phyloP scores from a whole-genome alignment of 2,797 vertebrate species.

The Pelochelys cantorii region DNA sequence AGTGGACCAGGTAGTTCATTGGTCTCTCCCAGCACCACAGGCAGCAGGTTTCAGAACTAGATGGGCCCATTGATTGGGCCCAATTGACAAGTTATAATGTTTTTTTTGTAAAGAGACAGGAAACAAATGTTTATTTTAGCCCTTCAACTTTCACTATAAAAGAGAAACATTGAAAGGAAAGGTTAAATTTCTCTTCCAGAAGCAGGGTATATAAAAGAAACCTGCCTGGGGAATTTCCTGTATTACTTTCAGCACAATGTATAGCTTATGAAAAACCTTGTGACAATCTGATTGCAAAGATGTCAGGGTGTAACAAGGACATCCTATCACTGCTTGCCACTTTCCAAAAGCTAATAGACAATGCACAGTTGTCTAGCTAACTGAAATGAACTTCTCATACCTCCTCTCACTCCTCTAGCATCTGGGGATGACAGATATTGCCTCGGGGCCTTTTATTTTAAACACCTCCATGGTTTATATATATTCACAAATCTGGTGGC shows the following conservation, averaged over 20 bases:
- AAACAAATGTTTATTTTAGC: not conserved
- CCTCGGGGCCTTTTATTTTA: slow-evolving; percentile 69
- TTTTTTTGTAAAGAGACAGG: not conserved
- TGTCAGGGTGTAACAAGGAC: slow-evolving; percentile 15
- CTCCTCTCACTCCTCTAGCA: slow-evolving; percentile 33
- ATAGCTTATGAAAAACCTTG: not conserved
- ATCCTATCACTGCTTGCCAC: not conserved
- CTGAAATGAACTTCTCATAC: slow-evolving; percentile 37
- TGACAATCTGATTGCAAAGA: slow-evolving; percentile 2
- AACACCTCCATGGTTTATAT: slow-evolving; percentile 65
- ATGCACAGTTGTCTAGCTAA: not conserved
- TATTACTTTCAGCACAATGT: not conserved
- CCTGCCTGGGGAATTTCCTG: not conserved
- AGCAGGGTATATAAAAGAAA: slow-evolving; percentile 2
- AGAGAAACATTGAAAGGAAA: not conserved
- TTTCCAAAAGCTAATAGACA: slow-evolving; percentile 32
- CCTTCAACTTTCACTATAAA: accelerated
- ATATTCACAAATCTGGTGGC: slow-evolving; percentile 63
- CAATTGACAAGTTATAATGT: not conserved
- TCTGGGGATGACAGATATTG: slow-evolving; percentile 72
- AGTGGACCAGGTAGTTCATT: not conserved
- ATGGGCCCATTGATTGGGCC: not conserved
- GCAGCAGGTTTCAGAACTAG: not conserved
- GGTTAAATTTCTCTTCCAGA: not conserved
- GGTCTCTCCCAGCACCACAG: not conserved